A percentile compares a stretch with the other conserved stretches of the same genome.
Conservation (phyloP, 2,888 invertebrate species). For the Diloba caeruleocephala region DNA sequence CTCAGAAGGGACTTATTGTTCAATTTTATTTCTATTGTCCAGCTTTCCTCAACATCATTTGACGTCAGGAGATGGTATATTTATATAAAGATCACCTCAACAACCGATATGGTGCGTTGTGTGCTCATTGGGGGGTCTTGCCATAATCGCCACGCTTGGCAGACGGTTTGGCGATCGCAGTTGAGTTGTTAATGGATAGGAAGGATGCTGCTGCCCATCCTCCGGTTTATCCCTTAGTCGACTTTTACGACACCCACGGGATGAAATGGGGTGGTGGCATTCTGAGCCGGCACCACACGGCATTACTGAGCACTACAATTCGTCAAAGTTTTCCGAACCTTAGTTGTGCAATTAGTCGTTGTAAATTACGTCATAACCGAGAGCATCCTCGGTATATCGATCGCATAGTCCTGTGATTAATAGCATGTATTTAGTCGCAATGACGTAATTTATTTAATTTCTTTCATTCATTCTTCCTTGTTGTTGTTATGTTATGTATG, state of each 20-base stretch:
- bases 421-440: conserved; percentile 5
- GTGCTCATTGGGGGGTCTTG: too few relatives aligned
- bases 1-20: conserved; percentile 33
- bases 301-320: too few relatives aligned
- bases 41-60: conserved; percentile 15
- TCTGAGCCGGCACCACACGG: conserved; percentile 28
- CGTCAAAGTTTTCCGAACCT: too few relatives aligned
- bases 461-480: neutral
- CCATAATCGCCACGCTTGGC: too few relatives aligned
- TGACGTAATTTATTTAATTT: conserved; percentile 11
- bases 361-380: conserved; percentile 22
- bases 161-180: too few relatives aligned
- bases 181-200: too few relatives aligned
- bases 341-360: conserved; percentile 20
- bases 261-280: too few relatives aligned
- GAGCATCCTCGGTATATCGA: conserved; percentile 10
- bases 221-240: too few relatives aligned
- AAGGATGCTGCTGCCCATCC: too few relatives aligned
- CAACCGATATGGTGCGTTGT: too few relatives aligned
- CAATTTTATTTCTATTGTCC: conserved; percentile 42
- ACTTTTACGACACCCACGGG: too few relatives aligned
- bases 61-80: conserved; percentile 13
- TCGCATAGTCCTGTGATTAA: conserved; percentile 6
- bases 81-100: too few relatives aligned
- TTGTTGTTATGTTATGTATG: conserved; percentile 1